Percentiles rank a stretch among this genome's conserved stretches.
These are phyloP conservation scores for Oligia fasciuncula DNA, from an alignment of 2,888 invertebrate species.

Conservation along the genomic window DNA sequence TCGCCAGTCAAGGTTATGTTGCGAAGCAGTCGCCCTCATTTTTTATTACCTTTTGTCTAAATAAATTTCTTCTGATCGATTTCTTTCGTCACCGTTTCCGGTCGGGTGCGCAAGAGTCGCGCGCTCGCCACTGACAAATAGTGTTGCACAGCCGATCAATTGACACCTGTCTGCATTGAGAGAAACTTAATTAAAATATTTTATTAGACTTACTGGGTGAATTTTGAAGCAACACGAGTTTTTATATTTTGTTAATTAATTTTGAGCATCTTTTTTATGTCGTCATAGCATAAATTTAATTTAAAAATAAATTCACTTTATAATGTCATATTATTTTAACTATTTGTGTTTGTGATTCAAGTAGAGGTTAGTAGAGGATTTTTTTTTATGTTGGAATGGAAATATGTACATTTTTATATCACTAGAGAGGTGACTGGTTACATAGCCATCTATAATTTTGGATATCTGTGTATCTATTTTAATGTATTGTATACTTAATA, in stretches of 20 bases:
- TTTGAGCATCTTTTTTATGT: background rate
- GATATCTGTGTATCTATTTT: too few species aligned
- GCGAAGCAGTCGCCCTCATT: constrained; percentile 84
- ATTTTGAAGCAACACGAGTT: constrained; percentile 9
- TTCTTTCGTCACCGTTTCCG: constrained; percentile 86
- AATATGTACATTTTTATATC: background rate
- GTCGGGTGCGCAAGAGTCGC: constrained; percentile 77
- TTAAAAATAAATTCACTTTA: background rate
- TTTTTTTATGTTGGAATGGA: background rate
- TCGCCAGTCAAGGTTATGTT: constrained; percentile 85
- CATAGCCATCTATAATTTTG: too few species aligned
- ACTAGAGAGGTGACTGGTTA: constrained; percentile 3
- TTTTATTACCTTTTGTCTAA: constrained; percentile 82
- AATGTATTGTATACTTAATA: too few species aligned
- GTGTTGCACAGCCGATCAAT: constrained; percentile 62
- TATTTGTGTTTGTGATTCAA: constrained; percentile 19
- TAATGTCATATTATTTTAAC: background rate
- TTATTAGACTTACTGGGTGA: constrained; percentile 11
- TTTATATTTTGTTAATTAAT: constrained; percentile 1
- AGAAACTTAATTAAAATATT: constrained; percentile 52
- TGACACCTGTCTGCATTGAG: constrained; percentile 56
- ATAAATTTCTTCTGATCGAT: constrained; percentile 82
- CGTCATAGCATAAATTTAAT: background rate
- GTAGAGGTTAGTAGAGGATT: constrained; percentile 24
- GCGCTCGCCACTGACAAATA: constrained; percentile 58